Conservation (phyloP, 2,888 invertebrate species). For the Muscina levida region DNA sequence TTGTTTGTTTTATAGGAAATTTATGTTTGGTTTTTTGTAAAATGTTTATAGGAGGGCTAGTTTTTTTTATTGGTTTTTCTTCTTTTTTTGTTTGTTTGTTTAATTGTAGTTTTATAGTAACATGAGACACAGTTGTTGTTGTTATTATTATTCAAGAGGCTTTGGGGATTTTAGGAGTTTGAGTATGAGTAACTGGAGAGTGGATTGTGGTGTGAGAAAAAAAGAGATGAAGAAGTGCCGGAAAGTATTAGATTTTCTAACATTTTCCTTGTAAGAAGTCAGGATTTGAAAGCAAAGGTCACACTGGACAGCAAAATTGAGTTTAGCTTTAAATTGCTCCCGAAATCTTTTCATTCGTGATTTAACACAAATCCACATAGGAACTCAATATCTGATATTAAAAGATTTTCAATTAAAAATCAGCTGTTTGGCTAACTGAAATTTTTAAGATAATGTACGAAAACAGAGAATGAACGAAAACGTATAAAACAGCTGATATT, state of each 20-base stretch:
- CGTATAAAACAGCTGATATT: too few relatives aligned
- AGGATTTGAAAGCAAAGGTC: too few relatives aligned
- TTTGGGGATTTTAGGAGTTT: not conserved
- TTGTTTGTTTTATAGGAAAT: slow-evolving; percentile 48
- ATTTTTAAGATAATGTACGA: too few relatives aligned
- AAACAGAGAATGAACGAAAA: too few relatives aligned
- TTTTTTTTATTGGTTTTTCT: slow-evolving; percentile 49
- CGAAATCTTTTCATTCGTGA: too few relatives aligned
- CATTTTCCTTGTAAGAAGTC: not conserved
- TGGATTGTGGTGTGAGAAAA: not conserved
- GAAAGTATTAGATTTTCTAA: not conserved
- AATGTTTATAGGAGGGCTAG: slow-evolving; percentile 66
- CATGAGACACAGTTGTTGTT: slow-evolving; percentile 30
- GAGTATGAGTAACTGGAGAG: slow-evolving; percentile 1
- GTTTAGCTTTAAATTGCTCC: too few relatives aligned
- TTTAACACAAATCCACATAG: too few relatives aligned
- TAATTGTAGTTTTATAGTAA: slow-evolving; percentile 24
- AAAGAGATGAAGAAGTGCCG: not conserved
- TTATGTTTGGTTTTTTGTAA: slow-evolving; percentile 55
- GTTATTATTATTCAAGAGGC: slow-evolving; percentile 2
- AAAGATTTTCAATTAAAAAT: too few relatives aligned
- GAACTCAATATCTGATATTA: too few relatives aligned
- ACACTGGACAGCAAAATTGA: too few relatives aligned
- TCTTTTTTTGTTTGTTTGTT: slow-evolving; percentile 29
- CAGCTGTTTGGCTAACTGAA: too few relatives aligned